Percentiles rank a stretch among this genome's conserved stretches.
These are phyloP conservation scores for Porites lobata DNA, from an alignment of 92 coral and sea anemone genomes.

Conservation along the genomic window DNA sequence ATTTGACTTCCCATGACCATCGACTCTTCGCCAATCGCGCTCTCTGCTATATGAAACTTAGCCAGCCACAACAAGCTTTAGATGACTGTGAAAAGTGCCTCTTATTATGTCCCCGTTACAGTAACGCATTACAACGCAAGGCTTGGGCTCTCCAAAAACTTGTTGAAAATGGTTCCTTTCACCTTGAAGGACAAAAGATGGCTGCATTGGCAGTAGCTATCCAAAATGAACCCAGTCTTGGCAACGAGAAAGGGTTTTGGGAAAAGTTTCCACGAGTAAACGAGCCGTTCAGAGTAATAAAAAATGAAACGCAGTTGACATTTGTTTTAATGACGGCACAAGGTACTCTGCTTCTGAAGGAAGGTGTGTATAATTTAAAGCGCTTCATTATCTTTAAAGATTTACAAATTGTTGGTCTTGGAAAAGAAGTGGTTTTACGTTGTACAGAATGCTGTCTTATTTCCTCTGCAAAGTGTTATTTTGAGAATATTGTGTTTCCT, in stretches of 20 bases:
- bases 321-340: conserved; percentile 3
- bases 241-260: conserved; percentile 19
- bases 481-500: conserved; percentile 68
- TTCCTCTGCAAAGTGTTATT: conserved; percentile 28
- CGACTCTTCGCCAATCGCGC: conserved; percentile 73
- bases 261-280: conserved; percentile 53
- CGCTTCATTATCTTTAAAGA: conserved; percentile 5
- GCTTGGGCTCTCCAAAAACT: conserved; percentile 84
- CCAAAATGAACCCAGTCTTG: conserved; percentile 49
- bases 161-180: conserved; percentile 33
- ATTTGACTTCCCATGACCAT: conserved; percentile 36
- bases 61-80: conserved; percentile 66
- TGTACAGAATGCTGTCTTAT: background rate
- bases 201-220: conserved; percentile 76
- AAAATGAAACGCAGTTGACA: conserved; percentile 49
- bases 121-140: conserved; percentile 79
- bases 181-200: conserved; percentile 27
- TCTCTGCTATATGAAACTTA: conserved; percentile 70
- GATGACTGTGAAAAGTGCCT: conserved; percentile 80
- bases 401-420: conserved; percentile 64
- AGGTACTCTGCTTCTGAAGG: conserved; percentile 61
- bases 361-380: conserved; percentile 62
- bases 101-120: conserved; percentile 40
- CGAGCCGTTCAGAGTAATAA: conserved; percentile 13
- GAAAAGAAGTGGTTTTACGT: conserved; percentile 27